Evolutionary conservation across 2,888 invertebrate genomes (phyloP).

Genomic region (Hoplodrina blanda): DNA sequence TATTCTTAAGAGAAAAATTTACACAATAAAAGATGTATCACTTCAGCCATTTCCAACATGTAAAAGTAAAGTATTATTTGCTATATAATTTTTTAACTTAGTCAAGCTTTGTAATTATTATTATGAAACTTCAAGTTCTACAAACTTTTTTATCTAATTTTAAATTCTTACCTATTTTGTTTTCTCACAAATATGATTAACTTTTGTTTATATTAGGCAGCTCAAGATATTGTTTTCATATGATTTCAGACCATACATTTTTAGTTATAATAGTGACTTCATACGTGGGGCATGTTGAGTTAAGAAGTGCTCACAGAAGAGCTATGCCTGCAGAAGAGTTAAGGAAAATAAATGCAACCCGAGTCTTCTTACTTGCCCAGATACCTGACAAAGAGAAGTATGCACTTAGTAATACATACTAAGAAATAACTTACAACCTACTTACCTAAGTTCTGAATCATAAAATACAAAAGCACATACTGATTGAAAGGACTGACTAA

Average conservation of each 20-base stretch:
- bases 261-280: conserved; percentile 93
- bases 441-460: neutral
- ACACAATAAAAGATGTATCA: conserved; percentile 66
- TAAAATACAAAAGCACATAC: neutral
- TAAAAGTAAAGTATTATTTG: conserved; percentile 57
- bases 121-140: too few relatives aligned
- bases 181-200: neutral
- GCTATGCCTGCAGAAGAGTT: conserved; percentile 92
- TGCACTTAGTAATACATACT: conserved; percentile 29
- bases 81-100: neutral
- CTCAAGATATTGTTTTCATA: neutral
- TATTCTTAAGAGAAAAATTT: conserved; percentile 64
- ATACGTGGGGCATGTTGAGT: conserved; percentile 93
- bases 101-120: neutral
- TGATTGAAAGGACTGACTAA: neutral
- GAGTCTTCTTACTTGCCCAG: conserved; percentile 93
- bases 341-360: conserved; percentile 89
- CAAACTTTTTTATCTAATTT: too few relatives aligned
- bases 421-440: neutral
- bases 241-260: conserved; percentile 74
- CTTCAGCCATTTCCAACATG: conserved; percentile 72
- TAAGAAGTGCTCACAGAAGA: conserved; percentile 93
- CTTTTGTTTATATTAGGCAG: neutral
- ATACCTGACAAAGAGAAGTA: conserved; percentile 88
- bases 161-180: neutral